Percentiles rank a stretch among this genome's conserved stretches.
Conservation (phyloP, 1,140 invertebrate species). For the Drosophila arawakana region DNA sequence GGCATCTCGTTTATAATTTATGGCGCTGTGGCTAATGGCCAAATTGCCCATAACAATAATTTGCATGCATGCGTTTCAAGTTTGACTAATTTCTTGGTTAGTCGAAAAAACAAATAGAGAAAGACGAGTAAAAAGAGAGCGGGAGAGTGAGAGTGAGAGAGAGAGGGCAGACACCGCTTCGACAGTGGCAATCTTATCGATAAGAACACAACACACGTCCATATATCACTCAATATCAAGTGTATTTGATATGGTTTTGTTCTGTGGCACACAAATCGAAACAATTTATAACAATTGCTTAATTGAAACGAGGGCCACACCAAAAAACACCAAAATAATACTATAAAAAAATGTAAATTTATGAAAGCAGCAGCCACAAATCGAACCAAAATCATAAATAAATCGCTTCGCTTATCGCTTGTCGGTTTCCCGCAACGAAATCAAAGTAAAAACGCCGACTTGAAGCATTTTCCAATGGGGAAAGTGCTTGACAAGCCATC, state of each 20-base stretch:
- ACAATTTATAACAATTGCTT: slow-evolving; percentile 81
- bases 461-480: slow-evolving; percentile 47
- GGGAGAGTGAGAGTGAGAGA: slow-evolving; percentile 15
- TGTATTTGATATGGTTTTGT: slow-evolving; percentile 44
- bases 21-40: slow-evolving; percentile 74
- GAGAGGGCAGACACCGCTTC: background rate
- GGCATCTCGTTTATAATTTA: slow-evolving; percentile 75
- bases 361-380: slow-evolving; percentile 72
- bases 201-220: slow-evolving; percentile 26
- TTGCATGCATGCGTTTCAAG: slow-evolving; percentile 70
- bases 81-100: slow-evolving; percentile 72
- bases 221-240: slow-evolving; percentile 74
- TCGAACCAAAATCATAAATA: slow-evolving; percentile 79
- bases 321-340: background rate
- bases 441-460: slow-evolving; percentile 71
- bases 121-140: background rate
- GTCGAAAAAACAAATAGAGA: slow-evolving; percentile 11
- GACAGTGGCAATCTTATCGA: slow-evolving; percentile 44
- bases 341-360: slow-evolving; percentile 69
- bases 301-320: slow-evolving; percentile 68
- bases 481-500: slow-evolving; percentile 55
- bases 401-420: slow-evolving; percentile 72
- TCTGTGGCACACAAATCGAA: slow-evolving; percentile 43
- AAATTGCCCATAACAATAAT: slow-evolving; percentile 80
- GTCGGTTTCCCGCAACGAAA: slow-evolving; percentile 28